A percentile compares a stretch with the other conserved stretches of the same genome.
These are phyloP conservation scores for Drosophila repletoides DNA, from an alignment of 1,140 invertebrate species.

Conservation along the genomic window DNA sequence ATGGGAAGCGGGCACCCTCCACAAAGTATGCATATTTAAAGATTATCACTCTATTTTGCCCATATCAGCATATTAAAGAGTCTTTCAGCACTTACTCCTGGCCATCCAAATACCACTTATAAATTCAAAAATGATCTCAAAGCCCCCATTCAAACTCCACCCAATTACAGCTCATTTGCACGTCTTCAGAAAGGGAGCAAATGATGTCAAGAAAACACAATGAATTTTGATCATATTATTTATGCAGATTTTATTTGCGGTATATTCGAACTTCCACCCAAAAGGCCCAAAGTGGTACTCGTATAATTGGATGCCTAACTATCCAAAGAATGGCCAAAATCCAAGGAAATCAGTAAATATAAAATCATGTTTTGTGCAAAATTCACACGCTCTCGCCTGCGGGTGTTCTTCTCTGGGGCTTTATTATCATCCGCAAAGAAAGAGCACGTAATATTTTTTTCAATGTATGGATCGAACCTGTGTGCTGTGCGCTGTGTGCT, in stretches of 20 bases:
- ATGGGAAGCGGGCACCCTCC: too few species aligned
- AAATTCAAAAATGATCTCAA: too few species aligned
- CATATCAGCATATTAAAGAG: too few species aligned
- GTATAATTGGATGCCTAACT: neutral
- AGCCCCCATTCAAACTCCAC: too few species aligned
- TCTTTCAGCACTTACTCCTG: too few species aligned
- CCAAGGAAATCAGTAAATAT: neutral
- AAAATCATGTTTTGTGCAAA: constrained; percentile 33
- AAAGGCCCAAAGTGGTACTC: neutral
- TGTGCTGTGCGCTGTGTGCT: constrained; percentile 22
- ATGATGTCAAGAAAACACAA: too few species aligned
- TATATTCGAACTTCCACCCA: neutral
- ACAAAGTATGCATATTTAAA: too few species aligned
- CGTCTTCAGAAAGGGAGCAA: neutral
- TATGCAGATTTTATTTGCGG: too few species aligned
- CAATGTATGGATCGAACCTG: neutral
- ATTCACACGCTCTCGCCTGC: constrained; percentile 73
- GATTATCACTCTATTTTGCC: too few species aligned
- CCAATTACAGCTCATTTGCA: neutral
- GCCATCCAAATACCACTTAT: too few species aligned
- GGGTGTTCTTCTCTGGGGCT: constrained; percentile 57
- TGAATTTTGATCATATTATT: too few species aligned
- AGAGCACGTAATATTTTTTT: constrained; percentile 60
- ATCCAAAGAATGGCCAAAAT: constrained; percentile 15
- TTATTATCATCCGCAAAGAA: constrained; percentile 16